These are phyloP conservation scores for Mesoclemmys tuberculata DNA, from an alignment of 2,113 vertebrate species.

Conservation along the genomic window DNA sequence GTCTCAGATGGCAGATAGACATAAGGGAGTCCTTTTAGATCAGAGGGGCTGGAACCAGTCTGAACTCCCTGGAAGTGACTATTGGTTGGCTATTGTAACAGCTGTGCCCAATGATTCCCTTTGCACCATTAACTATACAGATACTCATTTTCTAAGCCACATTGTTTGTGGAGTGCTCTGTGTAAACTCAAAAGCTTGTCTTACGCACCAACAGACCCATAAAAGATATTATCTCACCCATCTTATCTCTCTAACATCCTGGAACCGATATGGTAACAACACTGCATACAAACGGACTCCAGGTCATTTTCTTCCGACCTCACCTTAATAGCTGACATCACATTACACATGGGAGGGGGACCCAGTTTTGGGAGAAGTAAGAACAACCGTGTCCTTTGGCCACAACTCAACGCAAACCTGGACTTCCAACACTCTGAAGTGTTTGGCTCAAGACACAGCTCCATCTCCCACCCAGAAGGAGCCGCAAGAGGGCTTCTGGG, in stretches of 20 bases:
- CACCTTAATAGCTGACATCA: background rate
- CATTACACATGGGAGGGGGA: background rate
- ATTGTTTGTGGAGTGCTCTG: background rate
- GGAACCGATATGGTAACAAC: background rate
- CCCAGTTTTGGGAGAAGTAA: background rate
- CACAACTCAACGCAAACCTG: background rate
- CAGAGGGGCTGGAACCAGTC: background rate
- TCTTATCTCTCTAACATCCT: background rate
- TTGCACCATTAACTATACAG: background rate
- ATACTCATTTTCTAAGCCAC: background rate
- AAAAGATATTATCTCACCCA: background rate
- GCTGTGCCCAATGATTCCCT: background rate
- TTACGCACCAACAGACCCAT: background rate
- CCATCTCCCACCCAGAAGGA: background rate
- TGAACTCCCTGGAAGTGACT: background rate
- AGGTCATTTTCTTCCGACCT: background rate
- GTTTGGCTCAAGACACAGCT: background rate
- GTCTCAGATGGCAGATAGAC: background rate
- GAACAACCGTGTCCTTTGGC: background rate
- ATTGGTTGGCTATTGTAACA: background rate
- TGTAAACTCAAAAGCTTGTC: background rate
- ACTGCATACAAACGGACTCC: background rate
- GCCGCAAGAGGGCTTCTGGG: background rate
- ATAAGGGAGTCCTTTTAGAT: background rate
- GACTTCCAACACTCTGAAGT: background rate